These are phyloP conservation scores for mouse (Mus musculus) DNA, from an alignment of 2,113 vertebrate genomes.

Conservation along the genomic window GRCm39 chr2:160220001-160220500, in stretches of 20 bases:
- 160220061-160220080: background rate
- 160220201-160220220: constrained; percentile 16
- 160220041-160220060: background rate
- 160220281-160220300: fast-evolving
- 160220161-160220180: background rate
- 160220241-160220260: background rate
- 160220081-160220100: background rate
- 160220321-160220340: background rate
- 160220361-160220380: background rate
- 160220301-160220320: background rate
- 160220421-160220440: background rate
- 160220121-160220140: background rate
- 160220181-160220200: constrained; percentile 14
- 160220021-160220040: no score
- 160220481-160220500: background rate
- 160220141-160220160: background rate
- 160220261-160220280: background rate
- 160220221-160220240: background rate
- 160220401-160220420: background rate
- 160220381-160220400: background rate
- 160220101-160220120: background rate
- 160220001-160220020: background rate
- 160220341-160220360: background rate
- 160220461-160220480: background rate
- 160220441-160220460: background rate